Evolutionary conservation across 2,797 vertebrate genomes (phyloP).

Genomic region (Rhodeus uyekii): DNA sequence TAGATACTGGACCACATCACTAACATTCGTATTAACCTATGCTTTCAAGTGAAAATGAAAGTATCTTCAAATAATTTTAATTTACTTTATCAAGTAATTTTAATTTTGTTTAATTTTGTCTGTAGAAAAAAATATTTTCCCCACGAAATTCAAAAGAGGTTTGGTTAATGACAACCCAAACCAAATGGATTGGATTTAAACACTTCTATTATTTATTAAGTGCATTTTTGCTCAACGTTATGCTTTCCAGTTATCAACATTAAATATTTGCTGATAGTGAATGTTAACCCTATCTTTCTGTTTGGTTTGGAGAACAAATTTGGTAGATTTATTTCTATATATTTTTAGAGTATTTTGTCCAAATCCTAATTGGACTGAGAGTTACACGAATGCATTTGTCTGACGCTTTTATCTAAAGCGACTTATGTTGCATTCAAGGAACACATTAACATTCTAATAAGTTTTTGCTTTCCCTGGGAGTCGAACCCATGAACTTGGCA

Average conservation of each 20-base stretch:
- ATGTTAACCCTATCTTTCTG: neutral
- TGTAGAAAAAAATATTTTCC: neutral
- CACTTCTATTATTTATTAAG: neutral
- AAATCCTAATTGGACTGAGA: neutral
- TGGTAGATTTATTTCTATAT: fast-evolving
- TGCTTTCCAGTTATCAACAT: neutral
- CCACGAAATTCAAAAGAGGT: conserved; percentile 1
- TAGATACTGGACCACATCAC: neutral
- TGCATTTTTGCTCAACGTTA: neutral
- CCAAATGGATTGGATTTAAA: neutral
- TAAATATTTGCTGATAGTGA: neutral
- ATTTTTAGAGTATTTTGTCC: neutral
- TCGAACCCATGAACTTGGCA: too few relatives aligned
- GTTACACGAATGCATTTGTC: too few relatives aligned
- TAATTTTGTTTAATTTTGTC: neutral
- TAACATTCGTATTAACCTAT: neutral
- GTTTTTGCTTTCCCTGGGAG: too few relatives aligned
- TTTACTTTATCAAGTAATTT: neutral
- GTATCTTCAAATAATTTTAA: neutral
- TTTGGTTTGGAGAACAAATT: too few relatives aligned
- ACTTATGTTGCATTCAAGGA: too few relatives aligned
- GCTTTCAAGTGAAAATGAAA: neutral
- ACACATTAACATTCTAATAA: too few relatives aligned
- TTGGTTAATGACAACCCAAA: neutral
- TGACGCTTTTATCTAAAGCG: too few relatives aligned